phyloP scores from a whole-genome alignment of 2,888 invertebrate genomes.

The Spialia ferax region DNA sequence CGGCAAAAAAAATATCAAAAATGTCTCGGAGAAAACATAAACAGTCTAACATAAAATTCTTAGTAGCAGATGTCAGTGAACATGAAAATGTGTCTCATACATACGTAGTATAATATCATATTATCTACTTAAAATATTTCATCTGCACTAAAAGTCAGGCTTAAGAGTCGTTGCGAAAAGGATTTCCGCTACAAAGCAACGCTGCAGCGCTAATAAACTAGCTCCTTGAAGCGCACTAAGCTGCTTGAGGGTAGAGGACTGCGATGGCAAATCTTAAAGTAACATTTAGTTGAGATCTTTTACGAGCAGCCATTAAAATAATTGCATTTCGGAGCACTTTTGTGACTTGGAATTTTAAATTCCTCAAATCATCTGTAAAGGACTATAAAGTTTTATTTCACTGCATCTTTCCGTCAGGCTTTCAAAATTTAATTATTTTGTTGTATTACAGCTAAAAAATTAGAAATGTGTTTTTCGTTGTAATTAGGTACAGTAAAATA shows the following conservation, averaged over 20 bases:
- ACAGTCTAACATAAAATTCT: background rate
- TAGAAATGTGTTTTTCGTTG: too few relatives aligned
- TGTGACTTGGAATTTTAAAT: background rate
- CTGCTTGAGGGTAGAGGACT: background rate
- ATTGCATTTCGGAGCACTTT: background rate
- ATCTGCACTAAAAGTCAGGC: constrained; percentile 6
- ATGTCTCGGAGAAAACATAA: too few relatives aligned
- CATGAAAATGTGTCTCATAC: too few relatives aligned
- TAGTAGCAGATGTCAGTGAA: background rate
- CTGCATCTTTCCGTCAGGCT: background rate
- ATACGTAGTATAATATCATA: background rate
- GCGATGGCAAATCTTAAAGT: background rate
- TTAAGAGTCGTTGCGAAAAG: constrained; percentile 47
- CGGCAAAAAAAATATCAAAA: too few relatives aligned
- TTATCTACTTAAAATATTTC: constrained; percentile 3
- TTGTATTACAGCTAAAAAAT: too few relatives aligned
- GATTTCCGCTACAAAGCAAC: constrained; percentile 2
- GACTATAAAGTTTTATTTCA: background rate
- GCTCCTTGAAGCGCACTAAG: constrained; percentile 7
- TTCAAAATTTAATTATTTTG: too few relatives aligned
- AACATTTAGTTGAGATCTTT: background rate
- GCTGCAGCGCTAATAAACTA: constrained; percentile 14
- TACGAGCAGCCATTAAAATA: constrained; percentile 9
- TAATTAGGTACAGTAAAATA: too few relatives aligned
- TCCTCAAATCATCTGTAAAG: background rate